phyloP scores from a whole-genome alignment of 2,113 vertebrate genomes.

The Noturus placidus region DNA sequence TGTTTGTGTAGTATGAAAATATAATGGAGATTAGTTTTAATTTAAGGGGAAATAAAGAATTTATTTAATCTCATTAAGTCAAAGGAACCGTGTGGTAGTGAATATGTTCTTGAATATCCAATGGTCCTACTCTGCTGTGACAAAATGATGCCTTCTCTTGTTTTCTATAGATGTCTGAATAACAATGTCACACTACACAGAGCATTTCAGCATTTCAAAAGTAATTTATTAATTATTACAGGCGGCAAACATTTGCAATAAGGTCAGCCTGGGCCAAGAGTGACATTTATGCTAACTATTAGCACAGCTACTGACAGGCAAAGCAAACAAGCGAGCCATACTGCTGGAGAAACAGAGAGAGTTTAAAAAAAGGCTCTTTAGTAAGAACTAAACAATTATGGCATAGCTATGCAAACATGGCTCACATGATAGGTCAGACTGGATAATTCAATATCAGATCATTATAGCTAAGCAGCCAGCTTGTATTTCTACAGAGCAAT shows the following conservation, averaged over 20 bases:
- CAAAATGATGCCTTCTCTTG: background rate
- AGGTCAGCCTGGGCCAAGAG: conserved; percentile 1
- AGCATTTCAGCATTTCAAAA: conserved; percentile 29
- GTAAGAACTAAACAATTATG: background rate
- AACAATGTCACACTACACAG: conserved; percentile 34
- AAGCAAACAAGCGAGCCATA: background rate
- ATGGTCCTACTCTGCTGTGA: background rate
- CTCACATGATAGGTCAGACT: background rate
- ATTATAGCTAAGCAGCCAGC: background rate
- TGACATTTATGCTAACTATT: background rate
- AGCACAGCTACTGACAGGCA: background rate
- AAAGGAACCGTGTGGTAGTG: background rate
- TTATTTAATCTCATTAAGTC: background rate
- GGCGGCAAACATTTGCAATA: conserved; percentile 32
- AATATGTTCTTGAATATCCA: background rate
- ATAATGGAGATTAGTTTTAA: background rate
- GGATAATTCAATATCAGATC: background rate
- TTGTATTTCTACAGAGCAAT: conserved; percentile 21
- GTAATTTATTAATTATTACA: conserved; percentile 60
- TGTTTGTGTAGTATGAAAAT: background rate
- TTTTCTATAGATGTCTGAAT: background rate
- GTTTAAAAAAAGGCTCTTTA: background rate
- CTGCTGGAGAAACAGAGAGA: background rate
- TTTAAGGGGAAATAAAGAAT: background rate
- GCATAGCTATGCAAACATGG: background rate